Conservation (phyloP, 2,888 invertebrate species). For the Epinotia bilunana region DNA sequence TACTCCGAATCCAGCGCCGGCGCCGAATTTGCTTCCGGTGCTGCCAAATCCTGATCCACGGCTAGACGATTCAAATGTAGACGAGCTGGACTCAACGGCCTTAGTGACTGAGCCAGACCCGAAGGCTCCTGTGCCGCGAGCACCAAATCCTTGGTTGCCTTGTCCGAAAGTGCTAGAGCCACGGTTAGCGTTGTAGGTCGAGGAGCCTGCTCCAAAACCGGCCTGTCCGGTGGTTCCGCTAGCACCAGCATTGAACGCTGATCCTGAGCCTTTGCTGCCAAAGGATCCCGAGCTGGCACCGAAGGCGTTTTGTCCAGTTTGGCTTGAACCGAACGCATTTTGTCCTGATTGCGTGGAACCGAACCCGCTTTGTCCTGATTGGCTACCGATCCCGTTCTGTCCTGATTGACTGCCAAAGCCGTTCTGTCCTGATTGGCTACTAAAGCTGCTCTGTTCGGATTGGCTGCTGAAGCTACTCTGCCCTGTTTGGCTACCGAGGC, state of each 20-base stretch:
- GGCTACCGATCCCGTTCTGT: slow-evolving; percentile 46
- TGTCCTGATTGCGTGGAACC: slow-evolving; percentile 44
- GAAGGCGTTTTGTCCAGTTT: slow-evolving; percentile 27
- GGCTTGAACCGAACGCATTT: slow-evolving; percentile 31
- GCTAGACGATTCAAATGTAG: slow-evolving; percentile 47
- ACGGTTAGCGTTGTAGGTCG: slow-evolving; percentile 43
- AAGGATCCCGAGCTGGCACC: slow-evolving; percentile 35
- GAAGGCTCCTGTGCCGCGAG: slow-evolving; percentile 44
- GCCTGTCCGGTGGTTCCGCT: slow-evolving; percentile 21
- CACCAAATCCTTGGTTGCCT: slow-evolving; percentile 45
- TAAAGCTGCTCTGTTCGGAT: slow-evolving; percentile 46
- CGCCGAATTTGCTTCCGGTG: slow-evolving; percentile 48
- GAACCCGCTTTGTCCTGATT: slow-evolving; percentile 43
- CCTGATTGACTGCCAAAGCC: slow-evolving; percentile 47
- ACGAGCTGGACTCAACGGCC: slow-evolving; percentile 46
- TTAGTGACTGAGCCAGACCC: slow-evolving; percentile 46
- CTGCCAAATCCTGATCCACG: slow-evolving; percentile 41
- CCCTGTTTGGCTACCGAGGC: slow-evolving; percentile 44
- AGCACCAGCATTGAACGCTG: slow-evolving; percentile 21
- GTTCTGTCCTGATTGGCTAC: slow-evolving; percentile 46
- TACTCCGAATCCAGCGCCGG: slow-evolving; percentile 45
- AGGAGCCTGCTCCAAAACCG: slow-evolving; percentile 42
- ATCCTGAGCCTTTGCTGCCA: slow-evolving; percentile 20
- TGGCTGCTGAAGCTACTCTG: slow-evolving; percentile 44
- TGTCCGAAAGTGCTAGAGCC: slow-evolving; percentile 37